Evolutionary conservation across 1,140 invertebrate genomes (phyloP), one percentile per base, ranked within the genome.

Genomic region (Archivesica marissinica): DNA sequence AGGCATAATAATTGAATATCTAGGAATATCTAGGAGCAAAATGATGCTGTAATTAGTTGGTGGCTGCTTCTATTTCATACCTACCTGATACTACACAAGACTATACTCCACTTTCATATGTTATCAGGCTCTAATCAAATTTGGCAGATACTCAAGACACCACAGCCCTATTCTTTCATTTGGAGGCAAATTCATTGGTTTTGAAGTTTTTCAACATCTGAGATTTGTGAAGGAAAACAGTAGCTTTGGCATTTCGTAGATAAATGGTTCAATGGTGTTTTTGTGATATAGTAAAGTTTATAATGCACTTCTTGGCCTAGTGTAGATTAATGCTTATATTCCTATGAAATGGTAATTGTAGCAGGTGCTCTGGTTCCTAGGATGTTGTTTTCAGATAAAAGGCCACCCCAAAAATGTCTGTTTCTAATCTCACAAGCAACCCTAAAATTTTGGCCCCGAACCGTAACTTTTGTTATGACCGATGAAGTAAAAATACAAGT

Each of bases 81-180:
- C 20, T 72, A 72, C 68, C 68, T 72, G 41, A 47, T 13, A 33
- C 50, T 28, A 47, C 68, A 72, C 68, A 72, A 28, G 68, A 30
- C 33, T 72, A 72, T 72, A 72, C 39, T 44, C 68, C 50, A 25
- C 50, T 50, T 72, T 50, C 68, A 6, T 44, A 28, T 33, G 30
- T 72, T 72, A 72, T 72, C 68, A 50, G 23, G 17, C 23, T 72
- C 20, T 72, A 47, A 72, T 72, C 68, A 72, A 72, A 72, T 30
- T 72, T 72, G 68, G 68, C 68, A 52, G 38, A 0, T 0, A 33
- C 20, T 33, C 68, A 72, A 72, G 41, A 44, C 68, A 44, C 44
- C 68, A 72, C 68, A 72, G 13, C 68, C 68, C 41, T 50, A 72
- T 72, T 72, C 68, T 72, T 72, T 72, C 68, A 72, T 30, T 23